These are phyloP conservation scores for Drosophila takahashii DNA, from an alignment of 1,140 invertebrate species.

Conservation along the genomic window DNA sequence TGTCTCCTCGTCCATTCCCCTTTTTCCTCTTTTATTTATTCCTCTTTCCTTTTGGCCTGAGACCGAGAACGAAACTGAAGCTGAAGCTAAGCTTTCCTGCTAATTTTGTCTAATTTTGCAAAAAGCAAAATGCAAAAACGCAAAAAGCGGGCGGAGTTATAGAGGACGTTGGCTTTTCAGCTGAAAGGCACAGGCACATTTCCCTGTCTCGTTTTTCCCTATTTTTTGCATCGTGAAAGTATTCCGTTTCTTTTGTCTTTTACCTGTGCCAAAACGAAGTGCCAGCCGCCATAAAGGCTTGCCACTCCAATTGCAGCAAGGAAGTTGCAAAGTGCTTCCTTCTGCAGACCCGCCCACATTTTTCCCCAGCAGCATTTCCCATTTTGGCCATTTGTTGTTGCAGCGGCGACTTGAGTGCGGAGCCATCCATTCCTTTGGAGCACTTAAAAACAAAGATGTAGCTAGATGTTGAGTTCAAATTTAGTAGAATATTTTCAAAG, in stretches of 20 bases:
- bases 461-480: too few relatives aligned
- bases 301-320: slow-evolving; percentile 50
- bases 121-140: slow-evolving; percentile 22
- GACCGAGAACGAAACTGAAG: slow-evolving; percentile 4
- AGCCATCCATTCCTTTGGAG: neutral
- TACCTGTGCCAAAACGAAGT: slow-evolving; percentile 44
- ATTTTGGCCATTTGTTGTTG: slow-evolving; percentile 2
- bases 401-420: slow-evolving; percentile 15
- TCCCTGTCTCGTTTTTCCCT: neutral
- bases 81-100: slow-evolving; percentile 40
- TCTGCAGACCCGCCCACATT: slow-evolving; percentile 11
- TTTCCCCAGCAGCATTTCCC: neutral
- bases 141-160: neutral
- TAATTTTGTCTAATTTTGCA: slow-evolving; percentile 74
- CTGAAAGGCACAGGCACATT: slow-evolving; percentile 2
- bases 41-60: neutral
- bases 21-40: neutral
- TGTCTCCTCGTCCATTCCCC: slow-evolving; percentile 10
- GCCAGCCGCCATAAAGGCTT: slow-evolving; percentile 39
- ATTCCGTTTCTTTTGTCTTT: slow-evolving; percentile 49
- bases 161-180: slow-evolving; percentile 29
- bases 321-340: slow-evolving; percentile 53
- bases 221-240: slow-evolving; percentile 13
- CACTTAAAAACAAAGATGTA: slow-evolving; percentile 14
- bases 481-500: neutral